Evolutionary conservation across 2,888 invertebrate species (phyloP).

Genomic region (Yponomeuta sedellus): DNA sequence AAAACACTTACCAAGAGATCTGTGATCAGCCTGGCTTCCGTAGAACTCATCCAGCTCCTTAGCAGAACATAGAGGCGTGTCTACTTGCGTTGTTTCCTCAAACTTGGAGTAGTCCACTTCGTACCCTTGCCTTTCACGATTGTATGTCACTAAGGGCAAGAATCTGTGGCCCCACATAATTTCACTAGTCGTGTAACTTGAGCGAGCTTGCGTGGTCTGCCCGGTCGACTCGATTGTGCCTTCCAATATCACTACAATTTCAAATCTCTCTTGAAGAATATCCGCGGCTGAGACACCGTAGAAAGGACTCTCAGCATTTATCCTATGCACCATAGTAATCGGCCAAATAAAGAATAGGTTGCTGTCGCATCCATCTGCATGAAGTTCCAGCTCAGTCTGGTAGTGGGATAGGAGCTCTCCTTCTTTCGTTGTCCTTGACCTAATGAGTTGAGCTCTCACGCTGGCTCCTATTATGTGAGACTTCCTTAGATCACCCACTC

Average conservation of each 20-base stretch:
- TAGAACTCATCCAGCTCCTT: slow-evolving; percentile 80
- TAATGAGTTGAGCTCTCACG: slow-evolving; percentile 88
- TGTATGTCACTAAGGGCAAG: slow-evolving; percentile 83
- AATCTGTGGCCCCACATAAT: slow-evolving; percentile 89
- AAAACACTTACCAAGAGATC: slow-evolving; percentile 69
- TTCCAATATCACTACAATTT: slow-evolving; percentile 88
- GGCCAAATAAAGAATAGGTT: slow-evolving; percentile 96
- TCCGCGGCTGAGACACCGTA: slow-evolving; percentile 90
- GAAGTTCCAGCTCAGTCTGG: slow-evolving; percentile 83
- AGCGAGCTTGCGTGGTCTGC: slow-evolving; percentile 83
- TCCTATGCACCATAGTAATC: slow-evolving; percentile 90
- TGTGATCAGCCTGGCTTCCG: slow-evolving; percentile 72
- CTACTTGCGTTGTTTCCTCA: slow-evolving; percentile 85
- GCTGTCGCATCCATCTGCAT: slow-evolving; percentile 87
- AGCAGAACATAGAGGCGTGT: slow-evolving; percentile 86
- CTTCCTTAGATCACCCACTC: slow-evolving; percentile 92
- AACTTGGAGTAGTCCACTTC: slow-evolving; percentile 90
- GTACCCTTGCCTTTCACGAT: slow-evolving; percentile 84
- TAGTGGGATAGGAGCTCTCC: slow-evolving; percentile 89
- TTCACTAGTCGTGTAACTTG: slow-evolving; percentile 86
- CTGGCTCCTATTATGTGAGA: slow-evolving; percentile 94
- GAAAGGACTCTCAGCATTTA: slow-evolving; percentile 89
- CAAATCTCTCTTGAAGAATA: slow-evolving; percentile 86
- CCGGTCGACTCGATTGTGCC: slow-evolving; percentile 90
- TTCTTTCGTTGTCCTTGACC: slow-evolving; percentile 88